Base-by-base conservation (phyloP, 92 coral and sea anemone species). In the Ricordea florida region DNA sequence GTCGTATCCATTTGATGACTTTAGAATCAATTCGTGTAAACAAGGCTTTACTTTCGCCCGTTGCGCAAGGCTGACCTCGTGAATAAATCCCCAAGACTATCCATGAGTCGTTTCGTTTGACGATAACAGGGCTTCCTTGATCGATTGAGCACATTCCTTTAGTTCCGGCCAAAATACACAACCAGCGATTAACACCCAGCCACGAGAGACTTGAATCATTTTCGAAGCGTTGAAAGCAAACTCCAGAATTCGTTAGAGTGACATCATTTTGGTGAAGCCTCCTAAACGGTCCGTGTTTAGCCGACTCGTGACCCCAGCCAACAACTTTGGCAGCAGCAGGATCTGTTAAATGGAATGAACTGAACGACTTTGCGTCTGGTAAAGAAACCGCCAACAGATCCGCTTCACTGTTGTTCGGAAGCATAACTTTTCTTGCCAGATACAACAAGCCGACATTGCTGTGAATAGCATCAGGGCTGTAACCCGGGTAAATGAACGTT, bases 251-350 rank as follows among this genome's bases (percentile, higher is more conserved):
- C 18, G 74, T 42, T 18, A 87, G 57, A 13, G 55, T 27, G 13
- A 82, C 92, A 30, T 62, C 49, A 58, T 74, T 83, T 27, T 63
- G 75, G 56, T 62, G 87, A 3, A 86, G 66, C 36, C 83, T 81
- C 15, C 84, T 61, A 50, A 48, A 75, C 6, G 84, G 89, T n/a
- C 65, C 33, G 0, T 55, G 78, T 38, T 84, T 74, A 5, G 47
- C 48, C 16, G 86, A 87, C 43, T 69, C 53, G 60, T 76, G 88
- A 58, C 96, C 96, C 92, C 92, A 90, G 4, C 96, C 96, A 15
- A 85, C 62, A 22, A 87, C 83, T 45, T 66, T 75, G 3, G 84
- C 67, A 29, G 49, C 51, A 16, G 42, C 11, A 35, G 31, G 45
- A 15, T 41, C 18, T 28, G 20, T 10, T 15, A 59, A 62, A 44